Base-by-base conservation (phyloP, 2,888 invertebrate species). In the Pimpla rufipes region DNA sequence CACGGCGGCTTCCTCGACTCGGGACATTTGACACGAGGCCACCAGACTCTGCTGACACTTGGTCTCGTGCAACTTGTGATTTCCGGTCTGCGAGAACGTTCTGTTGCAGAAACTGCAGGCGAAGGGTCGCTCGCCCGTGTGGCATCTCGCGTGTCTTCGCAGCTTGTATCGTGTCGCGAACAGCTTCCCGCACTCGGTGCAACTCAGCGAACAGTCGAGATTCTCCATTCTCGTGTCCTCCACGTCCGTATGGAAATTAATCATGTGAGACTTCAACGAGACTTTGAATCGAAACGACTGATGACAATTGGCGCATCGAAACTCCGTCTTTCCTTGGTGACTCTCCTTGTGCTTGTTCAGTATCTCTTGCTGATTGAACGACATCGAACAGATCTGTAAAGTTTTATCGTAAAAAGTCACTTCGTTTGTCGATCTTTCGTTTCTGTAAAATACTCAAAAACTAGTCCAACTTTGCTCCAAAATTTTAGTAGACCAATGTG, bases 141-240 rank as follows among this genome's bases (percentile, higher is more conserved):
- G 93, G 47, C 89, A 92, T 50, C 92, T 87, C 13, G 87, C 85
- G 79, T 93, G 91, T 50, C 92, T 85, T 29, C 90, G 88, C 7
- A 93, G 81, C 81, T 93, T 93, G 73, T 93, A 93, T 42, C 91
- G 91, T 6, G 93, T 93, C 13, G 91, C 92, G 75, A 93, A 93
- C 29, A 89, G 87, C 82, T 92, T 93, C 1, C 91, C 91, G 70
- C 93, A 93, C 23, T 92, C 92, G 0, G 89, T 85, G 66, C 93
- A 93, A 4, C 59, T 55, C 8, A 85, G 55, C 5, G 83, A 66
- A 52, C 55, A 37, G 40, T 81, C 76, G 23, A 73, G 37, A 5
- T 23, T 59, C 16, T 74, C 42, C 66, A 23, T 74, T 57, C 79
- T 42, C 21, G 87, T 87, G 23, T 45, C 59, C 7, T 90, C 89